Percentiles rank a stretch among this genome's conserved stretches.
Conservation (phyloP, 2,113 vertebrate genomes). For the Pagrus major region DNA sequence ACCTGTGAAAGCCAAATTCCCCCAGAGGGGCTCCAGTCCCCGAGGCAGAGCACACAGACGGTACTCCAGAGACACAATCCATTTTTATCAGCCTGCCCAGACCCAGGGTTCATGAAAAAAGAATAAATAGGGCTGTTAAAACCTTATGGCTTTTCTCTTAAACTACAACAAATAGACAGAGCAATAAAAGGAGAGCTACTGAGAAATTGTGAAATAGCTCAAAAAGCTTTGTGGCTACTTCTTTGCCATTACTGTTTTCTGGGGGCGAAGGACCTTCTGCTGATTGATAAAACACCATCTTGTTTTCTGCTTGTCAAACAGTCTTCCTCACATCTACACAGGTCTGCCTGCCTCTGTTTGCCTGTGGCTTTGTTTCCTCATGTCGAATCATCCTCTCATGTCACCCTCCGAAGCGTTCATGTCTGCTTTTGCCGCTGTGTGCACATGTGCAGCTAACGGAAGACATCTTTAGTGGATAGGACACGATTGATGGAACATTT, state of each 20-base stretch:
- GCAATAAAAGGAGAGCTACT: slow-evolving; percentile 56
- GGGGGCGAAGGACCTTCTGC: neutral
- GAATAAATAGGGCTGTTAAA: slow-evolving; percentile 69
- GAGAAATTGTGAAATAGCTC: slow-evolving; percentile 45
- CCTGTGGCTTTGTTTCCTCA: slow-evolving; percentile 3
- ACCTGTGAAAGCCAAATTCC: slow-evolving; percentile 36
- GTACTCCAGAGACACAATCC: slow-evolving; percentile 57
- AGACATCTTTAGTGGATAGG: slow-evolving; percentile 24
- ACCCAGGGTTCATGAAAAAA: slow-evolving; percentile 50
- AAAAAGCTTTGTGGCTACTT: slow-evolving; percentile 38
- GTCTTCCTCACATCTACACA: slow-evolving; percentile 17
- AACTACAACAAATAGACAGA: slow-evolving; percentile 70
- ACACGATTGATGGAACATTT: slow-evolving; percentile 64
- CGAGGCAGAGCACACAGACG: slow-evolving; percentile 28
- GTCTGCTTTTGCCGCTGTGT: neutral
- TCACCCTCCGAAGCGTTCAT: neutral
- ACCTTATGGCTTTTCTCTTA: slow-evolving; percentile 66
- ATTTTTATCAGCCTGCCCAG: slow-evolving; percentile 67
- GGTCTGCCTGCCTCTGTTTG: too few species aligned
- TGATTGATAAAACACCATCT: slow-evolving; percentile 55
- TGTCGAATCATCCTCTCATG: slow-evolving; percentile 2
- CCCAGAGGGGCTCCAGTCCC: slow-evolving; percentile 48
- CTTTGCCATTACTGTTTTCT: slow-evolving; percentile 21
- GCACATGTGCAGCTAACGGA: slow-evolving; percentile 17
- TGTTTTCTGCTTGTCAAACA: slow-evolving; percentile 39